Evolutionary conservation across 2,888 invertebrate species (phyloP), one percentile per base, ranked within the genome.

Genomic region (Thera obeliscata): DNA sequence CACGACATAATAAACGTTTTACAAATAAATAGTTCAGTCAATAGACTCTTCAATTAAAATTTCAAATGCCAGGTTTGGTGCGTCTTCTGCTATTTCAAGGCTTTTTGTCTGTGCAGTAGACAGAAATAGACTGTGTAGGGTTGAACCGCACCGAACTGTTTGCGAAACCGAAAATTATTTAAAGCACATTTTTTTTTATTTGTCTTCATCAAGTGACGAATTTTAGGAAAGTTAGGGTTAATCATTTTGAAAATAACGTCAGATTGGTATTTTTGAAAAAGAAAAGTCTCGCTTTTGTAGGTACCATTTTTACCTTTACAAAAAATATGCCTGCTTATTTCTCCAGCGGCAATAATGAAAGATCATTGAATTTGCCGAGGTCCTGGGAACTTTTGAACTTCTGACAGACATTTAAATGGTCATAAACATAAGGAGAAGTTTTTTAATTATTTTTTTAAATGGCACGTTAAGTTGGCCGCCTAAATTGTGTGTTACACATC

Each of bases 11-110:
- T 49, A 52, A 50, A 41, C 70, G 74, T 73, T 50, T 74, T 74
- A 75, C 75, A 71, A 60, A 70, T 71, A 74, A 73, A 76, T 22
- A 66, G 73, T 74, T 71, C 62, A 70, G 60, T 66, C 74, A 77
- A 75, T 69, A 75, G 74, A 64, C 75, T 78, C 75, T 80, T 81
- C 80, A 81, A 86, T 85, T 87, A 86, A 87, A 86, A 85, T 84
- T 85, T 83, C 80, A 82, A 79, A 82, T 76, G 74, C 85, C 85
- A 78, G 76, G 80, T 85, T 84, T 79, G 81, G 83, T 67, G 73
- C 56, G n/a, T 59, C 66, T 81, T 85, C 85, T 84, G 83, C 75
- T 78, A 77, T 83, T 83, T 9, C 74, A 79, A 73, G 77, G 72
- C 50, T 84, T 87, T 76, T 80, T 68, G 74, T 76, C 71, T 73